Evolutionary conservation across 2,888 invertebrate species (phyloP), one percentile per base, ranked within the genome.

Genomic region (Acrocera orbiculus): DNA sequence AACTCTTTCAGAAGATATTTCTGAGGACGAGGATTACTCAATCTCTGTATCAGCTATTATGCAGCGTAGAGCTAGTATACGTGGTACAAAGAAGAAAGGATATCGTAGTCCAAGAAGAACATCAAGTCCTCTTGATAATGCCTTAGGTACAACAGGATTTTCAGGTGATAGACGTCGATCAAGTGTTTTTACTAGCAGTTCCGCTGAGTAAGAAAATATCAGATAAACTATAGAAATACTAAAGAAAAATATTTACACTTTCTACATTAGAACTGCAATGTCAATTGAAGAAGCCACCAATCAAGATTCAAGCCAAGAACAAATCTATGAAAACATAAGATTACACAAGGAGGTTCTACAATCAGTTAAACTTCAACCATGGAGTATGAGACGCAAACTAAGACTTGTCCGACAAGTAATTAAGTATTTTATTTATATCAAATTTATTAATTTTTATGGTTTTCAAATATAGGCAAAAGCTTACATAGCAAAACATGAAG

Each of bases 281-380:
- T 77, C 77, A 3, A 66, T 81, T 55, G 85, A 83, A 39, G 85
- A 82, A 41, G 66, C 69, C 45, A 55, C 62, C 37, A 61, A 62
- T 25, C 61, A 65, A 39, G 64, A 65, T 46, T 75, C 76, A 43
- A 75, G 76, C 0, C 80, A 87, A 51, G 86, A 87, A 51, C 82
- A 86, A 61, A 85, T 89, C 43, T 81, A 81, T 51, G 87, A 87
- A 57, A 89, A 86, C 50, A 77, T 92, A 39, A 76, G 80, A 43
- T 61, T 90, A 20, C 89, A 92, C 58, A 90, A 90, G 54, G 90
- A 92, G 58, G 85, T 92, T 1, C 63, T 92, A 40, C 76, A 78
- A 42, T 81, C 77, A 27, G 82, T 89, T 9, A 85, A 83, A 49
- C 72, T 80, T 48, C 83, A 86, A 50, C 85, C 86, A 3, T 76